These are phyloP conservation scores for Aproaerema taeniolella DNA, from an alignment of 2,888 invertebrate species.

Conservation along the genomic window DNA sequence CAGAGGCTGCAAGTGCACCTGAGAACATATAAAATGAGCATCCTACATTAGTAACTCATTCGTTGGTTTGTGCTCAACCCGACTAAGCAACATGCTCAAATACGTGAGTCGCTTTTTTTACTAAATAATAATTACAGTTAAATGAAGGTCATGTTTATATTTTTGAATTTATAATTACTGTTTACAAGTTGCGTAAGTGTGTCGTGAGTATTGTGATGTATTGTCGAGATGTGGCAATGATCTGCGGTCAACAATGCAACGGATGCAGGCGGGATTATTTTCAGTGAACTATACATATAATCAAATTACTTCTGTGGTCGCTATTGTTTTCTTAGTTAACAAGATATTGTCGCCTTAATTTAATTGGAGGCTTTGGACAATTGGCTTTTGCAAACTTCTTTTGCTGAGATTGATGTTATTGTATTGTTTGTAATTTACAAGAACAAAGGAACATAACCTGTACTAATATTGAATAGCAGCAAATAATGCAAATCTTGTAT, in stretches of 20 bases:
- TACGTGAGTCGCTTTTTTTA: constrained; percentile 57
- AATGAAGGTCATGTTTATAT: constrained; percentile 24
- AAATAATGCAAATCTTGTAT: too few species aligned
- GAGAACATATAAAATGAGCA: constrained; percentile 68
- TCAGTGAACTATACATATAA: too few species aligned
- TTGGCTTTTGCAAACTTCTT: too few species aligned
- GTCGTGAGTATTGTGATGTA: constrained; percentile 34
- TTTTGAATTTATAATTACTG: constrained; percentile 28
- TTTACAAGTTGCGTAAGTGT: constrained; percentile 37
- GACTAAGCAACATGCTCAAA: constrained; percentile 71
- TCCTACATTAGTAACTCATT: constrained; percentile 65
- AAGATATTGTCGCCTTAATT: too few species aligned
- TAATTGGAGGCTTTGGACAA: too few species aligned
- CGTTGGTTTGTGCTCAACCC: constrained; percentile 70
- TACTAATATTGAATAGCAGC: too few species aligned
- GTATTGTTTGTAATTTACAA: too few species aligned
- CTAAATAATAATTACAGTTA: constrained; percentile 25
- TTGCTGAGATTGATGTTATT: too few species aligned
- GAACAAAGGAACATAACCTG: too few species aligned
- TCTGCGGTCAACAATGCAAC: background rate
- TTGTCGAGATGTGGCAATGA: constrained; percentile 24
- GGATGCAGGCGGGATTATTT: background rate
- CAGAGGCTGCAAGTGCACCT: constrained; percentile 52
- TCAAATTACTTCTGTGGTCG: background rate
- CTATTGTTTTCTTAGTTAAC: too few species aligned